phyloP scores from a whole-genome alignment of 2,113 vertebrate genomes.

The Hippocampus abdominalis region DNA sequence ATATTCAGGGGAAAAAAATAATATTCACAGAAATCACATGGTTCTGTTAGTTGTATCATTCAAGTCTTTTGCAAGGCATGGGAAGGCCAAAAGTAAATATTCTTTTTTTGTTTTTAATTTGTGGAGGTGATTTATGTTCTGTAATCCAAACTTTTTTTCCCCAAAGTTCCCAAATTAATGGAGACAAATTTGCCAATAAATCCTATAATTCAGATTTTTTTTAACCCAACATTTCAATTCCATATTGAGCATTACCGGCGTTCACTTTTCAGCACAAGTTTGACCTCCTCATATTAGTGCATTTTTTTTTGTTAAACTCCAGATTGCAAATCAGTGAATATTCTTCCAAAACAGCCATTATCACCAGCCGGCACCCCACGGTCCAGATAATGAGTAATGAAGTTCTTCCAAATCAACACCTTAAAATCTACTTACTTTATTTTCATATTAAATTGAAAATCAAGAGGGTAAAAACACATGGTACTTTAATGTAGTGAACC shows the following conservation, averaged over 20 bases:
- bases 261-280: background rate
- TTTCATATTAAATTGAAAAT: background rate
- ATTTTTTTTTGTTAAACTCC: background rate
- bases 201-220: background rate
- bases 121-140: no score
- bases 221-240: no score
- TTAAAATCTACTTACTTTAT: slow-evolving; percentile 27
- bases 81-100: no score
- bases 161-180: no score
- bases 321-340: slow-evolving; percentile 9
- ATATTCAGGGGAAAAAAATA: no score
- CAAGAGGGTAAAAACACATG: background rate
- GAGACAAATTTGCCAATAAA: no score
- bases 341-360: slow-evolving; percentile 13
- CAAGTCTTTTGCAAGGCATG: no score
- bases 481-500: background rate
- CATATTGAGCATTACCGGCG: no score
- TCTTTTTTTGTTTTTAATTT: no score
- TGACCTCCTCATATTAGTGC: background rate
- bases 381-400: background rate
- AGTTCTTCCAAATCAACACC: slow-evolving; percentile 49
- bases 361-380: slow-evolving; percentile 18
- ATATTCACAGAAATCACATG: no score
- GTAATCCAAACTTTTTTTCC: no score
- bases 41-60: no score